These are phyloP conservation scores for Malurus alboscapulatus DNA, from an alignment of 2,113 vertebrate species.

Conservation along the genomic window DNA sequence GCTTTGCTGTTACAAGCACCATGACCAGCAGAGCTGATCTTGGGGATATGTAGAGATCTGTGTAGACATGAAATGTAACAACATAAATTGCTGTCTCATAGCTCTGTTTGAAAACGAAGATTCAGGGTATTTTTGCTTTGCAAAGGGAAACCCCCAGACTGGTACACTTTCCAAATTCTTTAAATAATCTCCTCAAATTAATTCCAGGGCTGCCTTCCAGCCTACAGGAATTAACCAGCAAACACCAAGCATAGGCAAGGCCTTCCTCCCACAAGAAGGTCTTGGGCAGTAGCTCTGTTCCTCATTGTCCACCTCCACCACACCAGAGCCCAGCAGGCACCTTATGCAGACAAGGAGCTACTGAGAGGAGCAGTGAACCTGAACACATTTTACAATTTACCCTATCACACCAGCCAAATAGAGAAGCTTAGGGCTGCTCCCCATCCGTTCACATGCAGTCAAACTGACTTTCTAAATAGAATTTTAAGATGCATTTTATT, in stretches of 20 bases:
- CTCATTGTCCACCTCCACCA: neutral
- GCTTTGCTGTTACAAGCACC: neutral
- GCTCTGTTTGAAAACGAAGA: neutral
- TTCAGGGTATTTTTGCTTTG: neutral
- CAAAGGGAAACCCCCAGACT: neutral
- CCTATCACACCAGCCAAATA: neutral
- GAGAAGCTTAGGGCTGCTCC: neutral
- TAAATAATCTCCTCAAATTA: neutral
- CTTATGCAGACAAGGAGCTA: neutral
- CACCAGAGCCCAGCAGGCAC: neutral
- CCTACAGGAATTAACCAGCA: neutral
- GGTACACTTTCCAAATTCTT: neutral
- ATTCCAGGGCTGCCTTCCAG: neutral
- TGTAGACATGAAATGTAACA: neutral
- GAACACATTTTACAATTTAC: neutral
- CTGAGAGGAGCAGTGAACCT: neutral
- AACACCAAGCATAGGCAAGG: neutral
- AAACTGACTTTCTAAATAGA: neutral
- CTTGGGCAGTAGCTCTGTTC: fast-evolving
- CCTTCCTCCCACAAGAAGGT: neutral
- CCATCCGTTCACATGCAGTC: neutral
- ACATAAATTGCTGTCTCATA: neutral
- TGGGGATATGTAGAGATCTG: fast-evolving
- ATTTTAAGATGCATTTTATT: neutral
- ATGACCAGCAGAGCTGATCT: neutral